Percentiles rank a stretch among this genome's conserved stretches.
These are phyloP conservation scores for Notiomystis cincta DNA, from an alignment of 2,113 vertebrate species.

Conservation along the genomic window DNA sequence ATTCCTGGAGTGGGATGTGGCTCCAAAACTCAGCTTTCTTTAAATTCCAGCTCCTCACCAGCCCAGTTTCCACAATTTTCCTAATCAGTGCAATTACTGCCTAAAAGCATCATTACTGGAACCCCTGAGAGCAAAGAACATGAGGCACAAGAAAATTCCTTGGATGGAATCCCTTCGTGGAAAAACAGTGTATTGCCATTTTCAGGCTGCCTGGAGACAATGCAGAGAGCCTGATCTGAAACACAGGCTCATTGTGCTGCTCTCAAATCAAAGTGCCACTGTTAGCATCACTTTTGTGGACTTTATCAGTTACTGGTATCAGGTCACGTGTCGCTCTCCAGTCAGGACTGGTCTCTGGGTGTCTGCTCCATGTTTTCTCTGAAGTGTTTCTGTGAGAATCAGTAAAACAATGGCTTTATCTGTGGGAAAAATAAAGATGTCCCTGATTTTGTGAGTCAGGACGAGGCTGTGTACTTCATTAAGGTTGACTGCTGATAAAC, in stretches of 20 bases:
- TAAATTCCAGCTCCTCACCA: not conserved
- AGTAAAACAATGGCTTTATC: not conserved
- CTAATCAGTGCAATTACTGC: not conserved
- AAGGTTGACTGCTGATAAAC: not conserved
- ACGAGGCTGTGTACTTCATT: not conserved
- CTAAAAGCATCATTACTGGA: not conserved
- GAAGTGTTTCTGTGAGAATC: not conserved
- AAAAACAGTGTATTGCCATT: not conserved
- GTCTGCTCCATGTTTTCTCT: not conserved
- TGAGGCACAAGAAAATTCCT: not conserved
- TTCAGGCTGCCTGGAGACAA: not conserved
- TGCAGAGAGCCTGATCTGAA: not conserved
- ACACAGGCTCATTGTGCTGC: not conserved
- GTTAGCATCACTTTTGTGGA: not conserved
- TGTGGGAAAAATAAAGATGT: not conserved
- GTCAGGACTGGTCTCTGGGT: not conserved
- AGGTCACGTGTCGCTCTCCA: not conserved
- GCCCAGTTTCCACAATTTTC: not conserved
- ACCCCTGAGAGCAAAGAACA: not conserved
- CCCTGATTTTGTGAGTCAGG: not conserved
- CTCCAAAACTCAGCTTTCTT: not conserved
- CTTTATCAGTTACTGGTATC: not conserved
- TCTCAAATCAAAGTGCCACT: not conserved
- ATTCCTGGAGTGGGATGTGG: not conserved
- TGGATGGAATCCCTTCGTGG: not conserved